These are phyloP conservation scores for Callionymus lyra DNA, from an alignment of 2,113 vertebrate species.

Conservation along the genomic window DNA sequence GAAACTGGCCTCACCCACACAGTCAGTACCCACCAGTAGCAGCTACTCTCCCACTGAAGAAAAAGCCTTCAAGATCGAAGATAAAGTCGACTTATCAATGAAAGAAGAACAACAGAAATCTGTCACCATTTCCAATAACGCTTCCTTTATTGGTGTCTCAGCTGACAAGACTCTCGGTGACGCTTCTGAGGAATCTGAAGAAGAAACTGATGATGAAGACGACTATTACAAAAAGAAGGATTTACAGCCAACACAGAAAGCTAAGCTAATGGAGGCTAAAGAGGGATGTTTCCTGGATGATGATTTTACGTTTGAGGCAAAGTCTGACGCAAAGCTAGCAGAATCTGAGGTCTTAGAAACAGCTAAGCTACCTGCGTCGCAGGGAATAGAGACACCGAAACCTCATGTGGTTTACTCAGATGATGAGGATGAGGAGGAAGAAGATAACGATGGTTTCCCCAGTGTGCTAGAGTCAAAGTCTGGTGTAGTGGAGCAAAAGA, in stretches of 20 bases:
- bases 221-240: constrained; percentile 47
- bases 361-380: constrained; percentile 26
- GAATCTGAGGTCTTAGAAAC: constrained; percentile 29
- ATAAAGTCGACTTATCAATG: constrained; percentile 35
- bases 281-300: constrained; percentile 89
- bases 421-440: constrained; percentile 38
- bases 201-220: constrained; percentile 55
- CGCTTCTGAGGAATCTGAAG: constrained; percentile 51
- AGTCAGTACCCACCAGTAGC: constrained; percentile 86
- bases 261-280: constrained; percentile 77
- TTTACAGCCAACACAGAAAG: constrained; percentile 56
- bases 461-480: constrained; percentile 22
- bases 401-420: constrained; percentile 46
- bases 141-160: constrained; percentile 49
- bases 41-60: constrained; percentile 90
- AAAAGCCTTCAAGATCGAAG: constrained; percentile 64
- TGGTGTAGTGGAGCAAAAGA: constrained; percentile 23
- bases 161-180: constrained; percentile 72
- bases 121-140: constrained; percentile 41
- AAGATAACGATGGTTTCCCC: constrained; percentile 21
- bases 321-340: constrained; percentile 34
- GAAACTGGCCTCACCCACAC: constrained; percentile 87
- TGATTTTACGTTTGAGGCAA: constrained; percentile 58
- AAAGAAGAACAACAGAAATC: constrained; percentile 35
- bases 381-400: constrained; percentile 31